A percentile compares a stretch with the other conserved stretches of the same genome.
Conservation (phyloP, 2,113 vertebrate genomes). For the Gopherus flavomarginatus region DNA sequence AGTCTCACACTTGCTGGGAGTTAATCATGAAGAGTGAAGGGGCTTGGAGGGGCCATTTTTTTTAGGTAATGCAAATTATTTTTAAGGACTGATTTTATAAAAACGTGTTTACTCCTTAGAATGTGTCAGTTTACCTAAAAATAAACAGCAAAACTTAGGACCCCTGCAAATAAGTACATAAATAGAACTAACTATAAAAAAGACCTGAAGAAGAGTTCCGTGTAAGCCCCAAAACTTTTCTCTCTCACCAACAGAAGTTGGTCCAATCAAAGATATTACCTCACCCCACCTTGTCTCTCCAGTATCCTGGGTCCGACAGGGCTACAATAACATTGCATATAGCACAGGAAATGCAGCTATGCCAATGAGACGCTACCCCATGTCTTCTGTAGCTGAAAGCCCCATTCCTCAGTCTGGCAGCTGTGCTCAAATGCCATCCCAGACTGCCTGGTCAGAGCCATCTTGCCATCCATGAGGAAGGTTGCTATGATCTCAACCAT, state of each 20-base stretch:
- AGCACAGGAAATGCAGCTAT: background rate
- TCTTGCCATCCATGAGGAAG: no score
- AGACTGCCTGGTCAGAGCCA: no score
- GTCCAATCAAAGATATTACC: background rate
- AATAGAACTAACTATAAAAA: background rate
- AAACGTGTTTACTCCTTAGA: background rate
- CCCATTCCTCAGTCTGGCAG: no score
- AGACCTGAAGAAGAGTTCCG: background rate
- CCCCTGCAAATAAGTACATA: background rate
- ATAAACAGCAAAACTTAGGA: background rate
- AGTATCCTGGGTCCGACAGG: background rate
- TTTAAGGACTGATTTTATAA: background rate
- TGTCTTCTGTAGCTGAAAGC: no score
- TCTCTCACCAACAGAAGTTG: background rate
- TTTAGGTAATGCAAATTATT: background rate
- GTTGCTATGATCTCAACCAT: no score
- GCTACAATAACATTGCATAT: background rate
- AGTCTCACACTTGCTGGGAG: background rate
- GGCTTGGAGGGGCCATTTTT: no score
- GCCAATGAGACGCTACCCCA: no score
- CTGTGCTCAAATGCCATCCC: no score
- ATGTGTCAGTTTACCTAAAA: background rate
- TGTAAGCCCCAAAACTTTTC: background rate
- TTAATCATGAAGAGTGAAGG: background rate
- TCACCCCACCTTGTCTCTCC: background rate